Conservation (phyloP, 2,888 invertebrate species). For the Cryptocheilus praepositus region DNA sequence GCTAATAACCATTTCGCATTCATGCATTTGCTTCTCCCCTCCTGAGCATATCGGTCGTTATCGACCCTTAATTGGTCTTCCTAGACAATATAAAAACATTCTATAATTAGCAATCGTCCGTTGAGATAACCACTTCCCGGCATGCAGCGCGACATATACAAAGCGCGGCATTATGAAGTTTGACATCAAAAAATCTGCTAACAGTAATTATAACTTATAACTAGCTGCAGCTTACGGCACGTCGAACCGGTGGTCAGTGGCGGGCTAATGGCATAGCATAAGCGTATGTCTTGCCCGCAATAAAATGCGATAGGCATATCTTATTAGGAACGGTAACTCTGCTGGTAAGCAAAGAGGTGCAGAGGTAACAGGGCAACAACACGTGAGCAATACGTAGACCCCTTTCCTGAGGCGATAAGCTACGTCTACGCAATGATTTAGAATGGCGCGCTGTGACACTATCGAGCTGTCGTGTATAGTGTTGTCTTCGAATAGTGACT, state of each 20-base stretch:
- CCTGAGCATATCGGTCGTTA: too few relatives aligned
- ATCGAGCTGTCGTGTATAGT: constrained; percentile 22
- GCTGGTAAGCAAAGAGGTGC: too few relatives aligned
- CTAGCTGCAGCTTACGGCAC: constrained; percentile 32
- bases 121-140: background rate
- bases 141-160: background rate
- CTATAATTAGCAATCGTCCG: too few relatives aligned
- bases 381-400: constrained; percentile 7
- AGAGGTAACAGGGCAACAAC: constrained; percentile 13
- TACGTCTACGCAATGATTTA: constrained; percentile 28
- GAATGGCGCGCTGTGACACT: constrained; percentile 26
- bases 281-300: constrained; percentile 7
- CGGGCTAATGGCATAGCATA: constrained; percentile 31
- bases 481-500: constrained; percentile 29
- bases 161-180: constrained; percentile 9
- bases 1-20: too few relatives aligned
- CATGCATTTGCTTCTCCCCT: too few relatives aligned
- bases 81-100: too few relatives aligned
- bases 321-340: background rate
- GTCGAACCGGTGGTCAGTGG: constrained; percentile 34
- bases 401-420: constrained; percentile 1
- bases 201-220: constrained; percentile 38
- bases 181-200: constrained; percentile 33
- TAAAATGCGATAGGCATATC: constrained; percentile 12
- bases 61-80: too few relatives aligned